Percentiles rank a stretch among this genome's conserved stretches.
Evolutionary conservation across 2,113 vertebrate species (phyloP).

Genomic region (Emberiza fucata): DNA sequence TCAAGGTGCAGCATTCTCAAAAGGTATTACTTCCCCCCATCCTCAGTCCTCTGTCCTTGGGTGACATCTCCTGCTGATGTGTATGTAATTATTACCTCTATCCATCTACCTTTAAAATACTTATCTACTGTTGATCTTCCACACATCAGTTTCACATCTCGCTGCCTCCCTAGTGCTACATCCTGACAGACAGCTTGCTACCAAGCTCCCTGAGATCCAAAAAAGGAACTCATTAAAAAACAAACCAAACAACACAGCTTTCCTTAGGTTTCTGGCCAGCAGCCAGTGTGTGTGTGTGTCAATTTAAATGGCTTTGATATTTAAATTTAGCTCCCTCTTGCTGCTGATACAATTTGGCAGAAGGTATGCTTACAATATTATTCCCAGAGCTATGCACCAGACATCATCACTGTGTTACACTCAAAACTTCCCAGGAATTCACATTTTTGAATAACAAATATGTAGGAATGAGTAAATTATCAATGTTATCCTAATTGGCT

Average conservation of each 20-base stretch:
- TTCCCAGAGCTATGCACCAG: background rate
- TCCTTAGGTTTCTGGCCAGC: background rate
- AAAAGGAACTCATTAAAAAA: constrained; percentile 19
- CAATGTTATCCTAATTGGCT: background rate
- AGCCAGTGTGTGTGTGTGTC: constrained; percentile 29
- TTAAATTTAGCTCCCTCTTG: constrained; percentile 38
- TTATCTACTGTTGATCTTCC: background rate
- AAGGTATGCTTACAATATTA: background rate
- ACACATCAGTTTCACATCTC: background rate
- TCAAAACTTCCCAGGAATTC: constrained; percentile 1
- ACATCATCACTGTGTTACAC: background rate
- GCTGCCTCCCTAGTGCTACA: background rate
- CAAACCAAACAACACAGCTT: background rate
- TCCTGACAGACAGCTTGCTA: constrained; percentile 11
- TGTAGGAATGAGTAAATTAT: background rate
- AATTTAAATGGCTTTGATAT: constrained; percentile 58
- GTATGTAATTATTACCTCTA: background rate
- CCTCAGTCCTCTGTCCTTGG: background rate
- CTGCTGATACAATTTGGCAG: constrained; percentile 28
- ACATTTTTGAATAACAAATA: background rate
- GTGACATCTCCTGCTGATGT: background rate
- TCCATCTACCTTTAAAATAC: background rate
- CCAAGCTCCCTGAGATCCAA: background rate
- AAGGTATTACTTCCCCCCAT: background rate
- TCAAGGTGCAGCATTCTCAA: background rate